phyloP scores from a whole-genome alignment of 2,888 invertebrate genomes.

The Ceriagrion tenellum region DNA sequence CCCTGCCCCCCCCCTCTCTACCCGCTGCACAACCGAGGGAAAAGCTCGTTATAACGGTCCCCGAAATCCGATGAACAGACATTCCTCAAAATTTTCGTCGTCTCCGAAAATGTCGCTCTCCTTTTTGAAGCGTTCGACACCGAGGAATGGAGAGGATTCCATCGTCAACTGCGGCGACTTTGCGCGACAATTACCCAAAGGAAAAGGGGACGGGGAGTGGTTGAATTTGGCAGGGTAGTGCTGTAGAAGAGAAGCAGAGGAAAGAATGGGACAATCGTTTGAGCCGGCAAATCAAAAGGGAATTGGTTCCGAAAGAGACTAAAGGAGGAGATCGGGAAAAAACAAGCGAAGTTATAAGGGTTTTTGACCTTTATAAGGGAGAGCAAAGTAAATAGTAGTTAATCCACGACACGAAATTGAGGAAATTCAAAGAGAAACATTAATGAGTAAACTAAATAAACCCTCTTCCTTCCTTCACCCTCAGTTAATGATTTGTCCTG shows the following conservation, averaged over 20 bases:
- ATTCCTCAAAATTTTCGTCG: constrained; percentile 28
- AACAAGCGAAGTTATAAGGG: not conserved
- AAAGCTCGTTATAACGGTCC: constrained; percentile 11
- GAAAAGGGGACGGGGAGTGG: not conserved
- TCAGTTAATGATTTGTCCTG: too few relatives aligned
- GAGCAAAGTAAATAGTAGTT: too few relatives aligned
- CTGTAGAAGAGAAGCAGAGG: not conserved
- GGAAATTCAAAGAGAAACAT: too few relatives aligned
- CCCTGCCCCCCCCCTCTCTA: not conserved
- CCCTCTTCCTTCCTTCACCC: too few relatives aligned
- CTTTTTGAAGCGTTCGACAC: not conserved
- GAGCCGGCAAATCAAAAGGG: not conserved
- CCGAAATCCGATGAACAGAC: not conserved
- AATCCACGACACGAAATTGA: too few relatives aligned
- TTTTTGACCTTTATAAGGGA: not conserved
- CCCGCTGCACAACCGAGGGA: not conserved
- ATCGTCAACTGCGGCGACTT: not conserved
- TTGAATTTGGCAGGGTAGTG: not conserved
- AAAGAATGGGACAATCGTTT: not conserved
- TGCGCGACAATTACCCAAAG: not conserved
- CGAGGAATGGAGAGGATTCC: not conserved
- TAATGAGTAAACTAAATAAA: too few relatives aligned
- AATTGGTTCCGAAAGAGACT: not conserved
- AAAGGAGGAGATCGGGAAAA: not conserved
- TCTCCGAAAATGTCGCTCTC: constrained; percentile 10